A percentile compares a stretch with the other conserved stretches of the same genome.
Conservation (phyloP, 2,888 invertebrate species). For the Metacarcinus magister region DNA sequence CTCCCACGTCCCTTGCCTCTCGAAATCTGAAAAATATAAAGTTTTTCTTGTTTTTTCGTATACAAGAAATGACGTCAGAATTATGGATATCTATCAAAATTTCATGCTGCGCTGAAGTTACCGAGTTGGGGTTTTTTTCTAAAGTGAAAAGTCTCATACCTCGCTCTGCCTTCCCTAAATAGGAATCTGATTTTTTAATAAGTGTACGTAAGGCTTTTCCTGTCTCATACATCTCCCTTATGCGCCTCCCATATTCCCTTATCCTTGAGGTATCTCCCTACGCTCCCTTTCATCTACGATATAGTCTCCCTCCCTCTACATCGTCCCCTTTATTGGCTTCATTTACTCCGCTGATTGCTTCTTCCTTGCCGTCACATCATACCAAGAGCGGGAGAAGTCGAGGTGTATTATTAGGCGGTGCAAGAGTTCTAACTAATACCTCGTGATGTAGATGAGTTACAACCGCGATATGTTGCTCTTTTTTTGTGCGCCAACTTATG, state of each 20-base stretch:
- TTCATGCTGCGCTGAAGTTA: background rate
- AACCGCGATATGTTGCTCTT: background rate
- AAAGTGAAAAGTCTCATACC: background rate
- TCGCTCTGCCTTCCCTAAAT: background rate
- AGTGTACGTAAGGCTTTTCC: background rate
- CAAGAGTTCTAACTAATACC: background rate
- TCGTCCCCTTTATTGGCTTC: background rate
- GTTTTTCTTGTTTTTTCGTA: background rate
- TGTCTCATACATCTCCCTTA: background rate
- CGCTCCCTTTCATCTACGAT: background rate
- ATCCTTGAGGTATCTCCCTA: background rate
- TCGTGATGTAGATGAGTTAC: background rate
- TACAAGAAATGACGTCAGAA: background rate
- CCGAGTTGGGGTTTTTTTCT: background rate
- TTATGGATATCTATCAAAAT: background rate
- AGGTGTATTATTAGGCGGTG: background rate
- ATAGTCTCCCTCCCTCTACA: background rate
- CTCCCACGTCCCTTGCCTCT: background rate
- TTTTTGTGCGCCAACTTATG: background rate
- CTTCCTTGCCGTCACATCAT: background rate
- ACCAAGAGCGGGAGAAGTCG: background rate
- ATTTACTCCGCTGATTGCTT: background rate
- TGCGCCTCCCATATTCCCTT: background rate
- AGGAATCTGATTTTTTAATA: background rate
- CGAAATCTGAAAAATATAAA: background rate